A percentile compares a stretch with the other conserved stretches of the same genome.
Evolutionary conservation across 2,888 invertebrate species (phyloP).

Genomic region (Chrysodeixis includens): DNA sequence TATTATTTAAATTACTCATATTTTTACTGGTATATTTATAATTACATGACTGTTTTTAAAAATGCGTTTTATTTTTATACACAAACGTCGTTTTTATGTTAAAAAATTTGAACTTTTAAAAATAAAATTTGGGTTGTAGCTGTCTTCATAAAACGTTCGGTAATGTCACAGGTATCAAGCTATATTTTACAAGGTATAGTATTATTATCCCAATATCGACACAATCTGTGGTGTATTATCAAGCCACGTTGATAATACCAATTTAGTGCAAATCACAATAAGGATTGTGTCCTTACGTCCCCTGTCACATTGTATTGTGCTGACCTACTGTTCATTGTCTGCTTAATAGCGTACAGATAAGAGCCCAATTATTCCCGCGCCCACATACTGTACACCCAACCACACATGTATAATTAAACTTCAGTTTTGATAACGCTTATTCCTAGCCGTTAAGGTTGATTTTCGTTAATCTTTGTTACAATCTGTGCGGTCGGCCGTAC

Average conservation of each 20-base stretch:
- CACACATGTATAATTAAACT: background rate
- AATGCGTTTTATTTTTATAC: too few relatives aligned
- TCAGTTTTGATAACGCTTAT: background rate
- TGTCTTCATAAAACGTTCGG: too few relatives aligned
- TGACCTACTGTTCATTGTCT: slow-evolving; percentile 45
- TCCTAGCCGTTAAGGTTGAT: background rate
- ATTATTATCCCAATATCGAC: background rate
- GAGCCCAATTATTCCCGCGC: slow-evolving; percentile 48
- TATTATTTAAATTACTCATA: too few relatives aligned
- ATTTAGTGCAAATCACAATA: slow-evolving; percentile 36
- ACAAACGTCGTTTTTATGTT: too few relatives aligned
- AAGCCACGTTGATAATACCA: background rate
- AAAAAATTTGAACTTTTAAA: too few relatives aligned
- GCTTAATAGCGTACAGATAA: slow-evolving; percentile 43
- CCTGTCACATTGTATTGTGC: slow-evolving; percentile 37
- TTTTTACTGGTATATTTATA: too few relatives aligned
- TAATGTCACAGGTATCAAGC: too few relatives aligned
- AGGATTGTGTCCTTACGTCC: slow-evolving; percentile 40
- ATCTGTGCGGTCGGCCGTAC: slow-evolving; percentile 6
- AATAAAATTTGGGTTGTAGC: too few relatives aligned
- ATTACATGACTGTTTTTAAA: too few relatives aligned
- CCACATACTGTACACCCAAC: slow-evolving; percentile 38
- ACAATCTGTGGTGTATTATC: background rate
- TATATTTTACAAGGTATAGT: background rate
- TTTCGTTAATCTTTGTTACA: background rate